Evolutionary conservation across 2,113 vertebrate species (phyloP).

Genomic region (Pteropus alecto): DNA sequence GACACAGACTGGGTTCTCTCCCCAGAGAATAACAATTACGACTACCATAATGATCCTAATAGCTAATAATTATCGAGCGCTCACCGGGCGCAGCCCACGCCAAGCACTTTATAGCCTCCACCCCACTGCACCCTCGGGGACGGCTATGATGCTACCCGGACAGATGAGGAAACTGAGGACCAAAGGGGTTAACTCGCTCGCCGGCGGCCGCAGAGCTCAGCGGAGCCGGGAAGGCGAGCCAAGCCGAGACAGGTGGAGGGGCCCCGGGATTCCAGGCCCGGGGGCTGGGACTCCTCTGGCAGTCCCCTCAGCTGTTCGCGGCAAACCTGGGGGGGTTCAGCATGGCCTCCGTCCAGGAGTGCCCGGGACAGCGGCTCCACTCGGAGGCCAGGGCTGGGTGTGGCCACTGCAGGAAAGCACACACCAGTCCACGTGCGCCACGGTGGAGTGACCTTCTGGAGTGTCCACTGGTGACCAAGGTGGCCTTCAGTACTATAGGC

Average conservation of each 20-base stretch:
- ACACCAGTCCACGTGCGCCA: not conserved
- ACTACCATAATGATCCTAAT: not conserved
- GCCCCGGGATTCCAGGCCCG: not conserved
- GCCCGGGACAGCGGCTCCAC: not conserved
- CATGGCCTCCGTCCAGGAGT: not conserved
- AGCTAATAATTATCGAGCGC: not conserved
- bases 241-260: not conserved
- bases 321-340: not conserved
- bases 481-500: not conserved
- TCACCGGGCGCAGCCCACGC: not conserved
- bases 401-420: rapidly evolving
- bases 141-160: too few relatives aligned
- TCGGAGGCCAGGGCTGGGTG: rapidly evolving
- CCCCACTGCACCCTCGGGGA: rapidly evolving
- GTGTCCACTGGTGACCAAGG: rapidly evolving
- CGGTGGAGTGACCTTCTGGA: rapidly evolving
- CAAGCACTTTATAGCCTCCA: rapidly evolving
- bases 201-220: not conserved
- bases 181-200: not conserved
- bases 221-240: not conserved
- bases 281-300: not conserved
- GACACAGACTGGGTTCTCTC: not conserved
- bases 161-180: not conserved
- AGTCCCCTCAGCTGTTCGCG: not conserved
- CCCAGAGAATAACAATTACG: not conserved